A percentile compares a stretch with the other conserved stretches of the same genome.
Conservation (phyloP, 2,113 vertebrate genomes). For the Beaufortia kweichowensis region DNA sequence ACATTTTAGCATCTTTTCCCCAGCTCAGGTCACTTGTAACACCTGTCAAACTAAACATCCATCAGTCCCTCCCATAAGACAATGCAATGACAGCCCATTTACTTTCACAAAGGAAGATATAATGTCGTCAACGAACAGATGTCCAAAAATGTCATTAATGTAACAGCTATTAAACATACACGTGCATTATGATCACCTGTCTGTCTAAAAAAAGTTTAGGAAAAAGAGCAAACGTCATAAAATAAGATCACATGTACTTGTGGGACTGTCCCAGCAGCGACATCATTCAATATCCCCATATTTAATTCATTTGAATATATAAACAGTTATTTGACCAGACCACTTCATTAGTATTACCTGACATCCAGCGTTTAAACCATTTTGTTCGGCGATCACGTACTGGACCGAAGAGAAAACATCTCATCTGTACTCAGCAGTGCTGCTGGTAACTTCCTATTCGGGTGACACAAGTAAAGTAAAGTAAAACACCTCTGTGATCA, state of each 20-base stretch:
- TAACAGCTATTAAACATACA: background rate
- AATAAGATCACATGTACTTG: background rate
- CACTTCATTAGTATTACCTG: slow-evolving; percentile 26
- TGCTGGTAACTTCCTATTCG: slow-evolving; percentile 18
- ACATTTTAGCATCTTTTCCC: background rate
- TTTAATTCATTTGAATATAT: slow-evolving; percentile 8
- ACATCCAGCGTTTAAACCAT: slow-evolving; percentile 38
- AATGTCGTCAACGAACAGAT: background rate
- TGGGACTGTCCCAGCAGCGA: background rate
- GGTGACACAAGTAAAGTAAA: background rate
- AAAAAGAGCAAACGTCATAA: background rate
- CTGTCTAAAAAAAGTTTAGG: background rate
- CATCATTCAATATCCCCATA: background rate
- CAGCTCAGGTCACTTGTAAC: background rate
- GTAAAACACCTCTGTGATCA: background rate
- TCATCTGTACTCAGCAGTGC: slow-evolving; percentile 19
- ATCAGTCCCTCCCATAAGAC: background rate
- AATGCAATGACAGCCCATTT: background rate
- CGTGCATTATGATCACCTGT: background rate
- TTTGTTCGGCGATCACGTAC: background rate
- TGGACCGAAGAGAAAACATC: slow-evolving; percentile 26
- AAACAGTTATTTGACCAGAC: background rate
- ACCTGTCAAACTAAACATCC: background rate
- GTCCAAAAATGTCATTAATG: background rate
- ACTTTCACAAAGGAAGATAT: background rate